Evolutionary conservation across 2,888 invertebrate species (phyloP).

Genomic region (Athrips mouffetella): DNA sequence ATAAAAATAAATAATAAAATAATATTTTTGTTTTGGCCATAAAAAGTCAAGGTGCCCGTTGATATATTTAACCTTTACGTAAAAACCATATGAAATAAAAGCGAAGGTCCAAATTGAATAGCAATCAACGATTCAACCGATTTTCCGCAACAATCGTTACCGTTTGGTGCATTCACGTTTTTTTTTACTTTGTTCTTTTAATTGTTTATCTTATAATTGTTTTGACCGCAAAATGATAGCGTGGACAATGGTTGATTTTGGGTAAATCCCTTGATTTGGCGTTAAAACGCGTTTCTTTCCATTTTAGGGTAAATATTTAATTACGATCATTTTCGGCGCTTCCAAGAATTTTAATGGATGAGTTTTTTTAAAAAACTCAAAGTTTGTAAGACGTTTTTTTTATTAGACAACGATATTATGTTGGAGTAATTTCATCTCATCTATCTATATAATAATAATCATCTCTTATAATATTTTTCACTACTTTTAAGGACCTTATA

Average conservation of each 20-base stretch:
- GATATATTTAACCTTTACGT: conserved; percentile 41
- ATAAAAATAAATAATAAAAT: conserved; percentile 1
- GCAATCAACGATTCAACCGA: conserved; percentile 54
- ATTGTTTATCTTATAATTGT: conserved; percentile 27
- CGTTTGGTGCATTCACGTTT: conserved; percentile 26
- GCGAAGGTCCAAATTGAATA: conserved; percentile 44
- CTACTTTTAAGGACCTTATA: too few species aligned
- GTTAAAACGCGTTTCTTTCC: neutral
- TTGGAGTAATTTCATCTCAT: neutral
- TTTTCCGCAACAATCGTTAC: conserved; percentile 35
- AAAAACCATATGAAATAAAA: conserved; percentile 20
- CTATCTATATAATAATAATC: neutral
- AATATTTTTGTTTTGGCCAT: neutral
- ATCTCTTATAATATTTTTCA: too few species aligned
- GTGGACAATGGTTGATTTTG: neutral
- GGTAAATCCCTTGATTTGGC: conserved; percentile 1
- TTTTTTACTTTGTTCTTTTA: conserved; percentile 27
- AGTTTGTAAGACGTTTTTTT: too few species aligned
- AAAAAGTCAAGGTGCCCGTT: conserved; percentile 43
- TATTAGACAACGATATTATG: neutral
- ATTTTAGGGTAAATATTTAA: neutral
- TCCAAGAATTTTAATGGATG: neutral
- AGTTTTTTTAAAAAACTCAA: neutral
- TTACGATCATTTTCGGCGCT: neutral
- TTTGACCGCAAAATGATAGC: conserved; percentile 7